A percentile compares a stretch with the other conserved stretches of the same genome.
These are phyloP conservation scores for Drosophila triauraria DNA, from an alignment of 1,140 invertebrate species.

Conservation along the genomic window DNA sequence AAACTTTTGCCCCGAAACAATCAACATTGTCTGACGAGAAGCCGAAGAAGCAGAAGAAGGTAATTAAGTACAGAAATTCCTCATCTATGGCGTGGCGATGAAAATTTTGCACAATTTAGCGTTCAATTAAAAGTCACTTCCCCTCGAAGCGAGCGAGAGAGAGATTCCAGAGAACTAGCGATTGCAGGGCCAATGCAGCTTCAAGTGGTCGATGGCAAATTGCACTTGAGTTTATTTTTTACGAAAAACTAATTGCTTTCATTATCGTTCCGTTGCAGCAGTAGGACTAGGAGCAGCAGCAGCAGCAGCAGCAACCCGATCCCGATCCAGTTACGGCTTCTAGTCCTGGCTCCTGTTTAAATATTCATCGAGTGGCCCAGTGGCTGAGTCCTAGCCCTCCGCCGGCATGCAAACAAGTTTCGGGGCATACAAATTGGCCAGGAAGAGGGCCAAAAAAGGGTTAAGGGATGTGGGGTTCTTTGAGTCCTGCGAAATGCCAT, in stretches of 20 bases:
- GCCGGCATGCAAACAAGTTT: slow-evolving; percentile 70
- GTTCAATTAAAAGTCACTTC: slow-evolving; percentile 72
- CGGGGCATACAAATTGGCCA: slow-evolving; percentile 75
- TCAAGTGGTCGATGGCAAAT: slow-evolving; percentile 62
- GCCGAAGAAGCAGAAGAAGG: slow-evolving; percentile 13
- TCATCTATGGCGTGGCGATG: slow-evolving; percentile 20
- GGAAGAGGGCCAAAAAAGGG: slow-evolving; percentile 35
- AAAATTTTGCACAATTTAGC: slow-evolving; percentile 66
- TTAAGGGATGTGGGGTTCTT: not conserved
- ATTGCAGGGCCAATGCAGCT: slow-evolving; percentile 42
- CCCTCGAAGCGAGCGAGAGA: slow-evolving; percentile 1
- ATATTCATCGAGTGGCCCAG: slow-evolving; percentile 67
- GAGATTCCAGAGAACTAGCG: not conserved
- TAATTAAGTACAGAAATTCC: slow-evolving; percentile 61
- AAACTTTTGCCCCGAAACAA: slow-evolving; percentile 41
- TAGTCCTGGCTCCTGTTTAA: slow-evolving; percentile 57
- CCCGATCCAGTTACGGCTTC: slow-evolving; percentile 15
- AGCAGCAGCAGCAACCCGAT: slow-evolving; percentile 11
- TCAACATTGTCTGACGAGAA: slow-evolving; percentile 39
- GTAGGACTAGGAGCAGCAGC: slow-evolving; percentile 20
- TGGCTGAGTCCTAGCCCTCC: slow-evolving; percentile 2
- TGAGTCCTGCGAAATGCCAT: slow-evolving; percentile 2
- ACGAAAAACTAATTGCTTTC: slow-evolving; percentile 77
- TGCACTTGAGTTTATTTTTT: slow-evolving; percentile 63
- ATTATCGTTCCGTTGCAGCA: slow-evolving; percentile 54